Conservation (phyloP, 92 coral and sea anemone genomes). For the Epizoanthus illoricatus region DNA sequence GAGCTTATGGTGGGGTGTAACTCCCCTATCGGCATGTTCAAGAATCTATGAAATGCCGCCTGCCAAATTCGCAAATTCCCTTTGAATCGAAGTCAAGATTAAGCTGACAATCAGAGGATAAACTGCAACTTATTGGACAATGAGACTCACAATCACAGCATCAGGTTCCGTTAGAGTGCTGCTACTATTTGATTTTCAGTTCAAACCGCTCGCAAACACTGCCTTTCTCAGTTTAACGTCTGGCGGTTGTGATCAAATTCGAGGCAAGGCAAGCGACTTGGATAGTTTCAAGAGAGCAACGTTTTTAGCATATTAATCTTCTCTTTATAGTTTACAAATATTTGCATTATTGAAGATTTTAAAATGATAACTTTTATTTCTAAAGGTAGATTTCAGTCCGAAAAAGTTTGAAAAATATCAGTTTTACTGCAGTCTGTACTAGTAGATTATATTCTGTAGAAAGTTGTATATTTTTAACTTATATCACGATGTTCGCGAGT, state of each 20-base stretch:
- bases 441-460: too few relatives aligned
- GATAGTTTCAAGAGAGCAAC: too few relatives aligned
- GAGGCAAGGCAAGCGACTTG: not conserved
- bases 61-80: not conserved
- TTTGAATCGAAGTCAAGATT: not conserved
- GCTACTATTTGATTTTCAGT: constrained; percentile 12
- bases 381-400: too few relatives aligned
- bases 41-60: not conserved
- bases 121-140: constrained; percentile 9
- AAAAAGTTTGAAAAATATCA: too few relatives aligned
- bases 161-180: not conserved
- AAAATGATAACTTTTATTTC: too few relatives aligned
- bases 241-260: not conserved
- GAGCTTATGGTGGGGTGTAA: not conserved
- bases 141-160: not conserved
- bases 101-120: not conserved
- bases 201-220: not conserved
- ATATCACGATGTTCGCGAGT: too few relatives aligned
- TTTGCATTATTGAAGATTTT: too few relatives aligned
- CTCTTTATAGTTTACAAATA: too few relatives aligned
- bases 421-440: too few relatives aligned
- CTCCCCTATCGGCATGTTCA: constrained; percentile 5
- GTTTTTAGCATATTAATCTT: too few relatives aligned
- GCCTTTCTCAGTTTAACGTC: not conserved
- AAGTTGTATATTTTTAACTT: too few relatives aligned